Evolutionary conservation across 1,140 invertebrate species (phyloP), one percentile per base, ranked within the genome.

Genomic region (Zaprionus taronus): DNA sequence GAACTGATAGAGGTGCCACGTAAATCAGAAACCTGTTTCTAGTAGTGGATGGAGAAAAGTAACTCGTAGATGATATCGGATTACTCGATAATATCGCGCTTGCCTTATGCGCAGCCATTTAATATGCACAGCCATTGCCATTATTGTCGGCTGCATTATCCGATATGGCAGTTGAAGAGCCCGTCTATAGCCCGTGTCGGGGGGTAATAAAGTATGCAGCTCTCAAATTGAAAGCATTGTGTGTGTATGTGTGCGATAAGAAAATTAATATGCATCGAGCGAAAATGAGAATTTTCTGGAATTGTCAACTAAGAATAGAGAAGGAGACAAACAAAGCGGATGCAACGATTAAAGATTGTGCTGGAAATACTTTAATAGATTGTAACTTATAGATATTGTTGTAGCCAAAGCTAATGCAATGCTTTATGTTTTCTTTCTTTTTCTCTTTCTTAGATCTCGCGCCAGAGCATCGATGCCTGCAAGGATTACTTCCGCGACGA

Each of bases 401-500:
- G 36, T 36, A 28, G 34, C 2, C 3, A 34, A 61, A 47, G 12
- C 31, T 36, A 24, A 65, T 34, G 12, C 2, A 7, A 26, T 44
- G 4, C 17, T 9, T 5, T 41, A 3, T 41, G 34, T 17, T 11
- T 17, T 62, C 22, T 41, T 41, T 11, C 3, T 3, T 7, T 15
- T 44, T 47, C 15, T 72, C 17, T 85, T 96, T 97, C 28, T 61
- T 95, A 99, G 98, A 99, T 99, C 92, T 97, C 96, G 26, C 95
- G 99, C 61, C 97, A 99, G 83, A 99, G 98, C 49, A 99, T 99
- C 86, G 99, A 99, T 93, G 98, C 98, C 4, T 99, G 99, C 93
- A 99, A 99, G 93, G 97, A 99, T 77, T 99, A 99, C 94, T 99
- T 99, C 95, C 95, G 99, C 66, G 98, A 99, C 80, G 99, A 99